These are phyloP conservation scores for Anas georgica DNA, from an alignment of 2,797 vertebrate species.

Conservation along the genomic window DNA sequence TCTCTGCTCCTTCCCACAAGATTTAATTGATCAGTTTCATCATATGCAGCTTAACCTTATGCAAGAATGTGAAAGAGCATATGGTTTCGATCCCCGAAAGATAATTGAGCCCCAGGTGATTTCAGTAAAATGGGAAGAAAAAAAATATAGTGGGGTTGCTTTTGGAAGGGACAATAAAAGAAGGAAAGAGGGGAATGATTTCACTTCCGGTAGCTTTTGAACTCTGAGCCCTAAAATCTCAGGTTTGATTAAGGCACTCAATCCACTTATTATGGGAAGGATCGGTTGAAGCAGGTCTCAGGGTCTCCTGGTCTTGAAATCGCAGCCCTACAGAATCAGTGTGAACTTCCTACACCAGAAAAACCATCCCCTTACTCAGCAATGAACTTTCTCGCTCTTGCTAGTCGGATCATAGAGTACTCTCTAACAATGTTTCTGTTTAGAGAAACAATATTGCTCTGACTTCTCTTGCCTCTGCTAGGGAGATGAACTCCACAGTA, in stretches of 20 bases:
- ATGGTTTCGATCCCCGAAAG: conserved; percentile 77
- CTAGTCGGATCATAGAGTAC: not conserved
- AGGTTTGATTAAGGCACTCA: conserved; percentile 20
- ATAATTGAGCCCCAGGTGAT: conserved; percentile 89
- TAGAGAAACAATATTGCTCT: conserved; percentile 13
- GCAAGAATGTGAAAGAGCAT: conserved; percentile 88
- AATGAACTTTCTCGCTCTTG: not conserved
- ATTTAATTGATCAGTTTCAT: conserved; percentile 82
- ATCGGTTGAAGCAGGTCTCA: not conserved
- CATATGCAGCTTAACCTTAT: conserved; percentile 87
- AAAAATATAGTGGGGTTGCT: not conserved
- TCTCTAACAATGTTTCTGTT: not conserved
- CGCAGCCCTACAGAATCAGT: not conserved
- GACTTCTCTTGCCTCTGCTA: not conserved
- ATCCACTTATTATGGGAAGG: not conserved
- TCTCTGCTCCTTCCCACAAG: conserved; percentile 63
- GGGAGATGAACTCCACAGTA: not conserved
- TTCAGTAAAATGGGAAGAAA: conserved; percentile 76
- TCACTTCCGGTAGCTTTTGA: conserved; percentile 31
- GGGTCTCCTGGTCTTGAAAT: not conserved
- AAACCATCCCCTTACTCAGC: not conserved
- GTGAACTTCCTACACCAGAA: not conserved
- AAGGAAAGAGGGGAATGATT: not conserved
- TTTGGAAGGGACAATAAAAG: not conserved
- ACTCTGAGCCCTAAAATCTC: conserved; percentile 25